A percentile compares a stretch with the other conserved stretches of the same genome.
phyloP scores from a whole-genome alignment of 2,797 vertebrate species.

The Passerculus sandwichensis region DNA sequence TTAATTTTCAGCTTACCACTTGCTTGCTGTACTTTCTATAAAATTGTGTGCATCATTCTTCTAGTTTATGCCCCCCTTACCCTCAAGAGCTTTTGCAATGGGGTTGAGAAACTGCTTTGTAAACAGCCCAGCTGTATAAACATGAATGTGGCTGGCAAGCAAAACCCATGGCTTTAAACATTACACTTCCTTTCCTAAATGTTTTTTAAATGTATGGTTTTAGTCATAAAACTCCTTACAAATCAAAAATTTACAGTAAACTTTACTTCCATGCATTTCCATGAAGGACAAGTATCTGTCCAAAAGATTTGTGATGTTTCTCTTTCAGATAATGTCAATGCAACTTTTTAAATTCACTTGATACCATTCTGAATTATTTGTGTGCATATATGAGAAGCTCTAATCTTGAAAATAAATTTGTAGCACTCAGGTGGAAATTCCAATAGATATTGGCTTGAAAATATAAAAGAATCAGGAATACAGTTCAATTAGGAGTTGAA shows the following conservation, averaged over 20 bases:
- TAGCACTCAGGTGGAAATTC: neutral
- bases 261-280: neutral
- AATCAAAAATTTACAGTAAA: neutral
- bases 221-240: neutral
- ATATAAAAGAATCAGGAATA: neutral
- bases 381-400: neutral
- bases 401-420: neutral
- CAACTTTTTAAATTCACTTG: neutral
- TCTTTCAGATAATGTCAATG: neutral
- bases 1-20: neutral
- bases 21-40: neutral
- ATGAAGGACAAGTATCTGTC: neutral
- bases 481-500: neutral
- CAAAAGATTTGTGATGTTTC: neutral
- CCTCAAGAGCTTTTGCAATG: neutral
- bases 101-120: neutral
- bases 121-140: slow-evolving; percentile 55
- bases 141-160: neutral
- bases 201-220: slow-evolving; percentile 5
- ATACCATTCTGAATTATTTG: neutral
- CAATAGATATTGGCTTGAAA: neutral
- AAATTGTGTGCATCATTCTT: neutral
- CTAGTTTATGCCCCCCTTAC: neutral
- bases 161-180: neutral
- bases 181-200: neutral